phyloP scores from a whole-genome alignment of 1,140 invertebrate genomes.

The Adelges cooleyi region DNA sequence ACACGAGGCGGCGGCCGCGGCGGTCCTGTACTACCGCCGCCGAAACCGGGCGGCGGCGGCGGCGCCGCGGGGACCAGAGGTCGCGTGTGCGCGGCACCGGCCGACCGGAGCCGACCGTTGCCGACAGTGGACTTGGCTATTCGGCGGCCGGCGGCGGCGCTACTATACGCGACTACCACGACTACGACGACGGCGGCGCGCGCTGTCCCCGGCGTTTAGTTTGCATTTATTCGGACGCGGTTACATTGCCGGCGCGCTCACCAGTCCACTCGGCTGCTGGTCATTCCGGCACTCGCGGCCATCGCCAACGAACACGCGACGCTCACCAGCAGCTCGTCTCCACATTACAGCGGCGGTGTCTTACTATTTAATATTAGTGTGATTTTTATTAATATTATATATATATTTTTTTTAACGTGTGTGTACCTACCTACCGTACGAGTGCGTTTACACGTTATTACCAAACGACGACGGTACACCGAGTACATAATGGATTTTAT shows the following conservation, averaged over 20 bases:
- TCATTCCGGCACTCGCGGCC: slow-evolving; percentile 25
- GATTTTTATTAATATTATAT: no score
- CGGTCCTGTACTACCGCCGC: neutral
- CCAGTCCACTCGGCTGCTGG: neutral
- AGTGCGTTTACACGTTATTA: no score
- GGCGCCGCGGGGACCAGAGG: slow-evolving; percentile 4
- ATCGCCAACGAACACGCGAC: slow-evolving; percentile 8
- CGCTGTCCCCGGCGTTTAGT: slow-evolving; percentile 19
- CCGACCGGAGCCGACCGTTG: neutral
- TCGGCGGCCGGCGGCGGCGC: neutral
- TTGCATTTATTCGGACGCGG: slow-evolving; percentile 26
- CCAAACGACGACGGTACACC: no score
- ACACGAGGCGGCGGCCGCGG: neutral
- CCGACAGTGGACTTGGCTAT: neutral
- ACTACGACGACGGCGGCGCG: slow-evolving; percentile 19
- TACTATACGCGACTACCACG: slow-evolving; percentile 7
- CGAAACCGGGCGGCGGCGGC: neutral
- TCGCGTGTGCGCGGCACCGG: slow-evolving; percentile 17
- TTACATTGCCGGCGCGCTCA: slow-evolving; percentile 4
- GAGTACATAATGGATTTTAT: no score
- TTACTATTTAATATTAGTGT: no score
- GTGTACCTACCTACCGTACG: no score
- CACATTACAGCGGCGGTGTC: no score
- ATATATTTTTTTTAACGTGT: no score
- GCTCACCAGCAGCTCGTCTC: neutral